Evolutionary conservation across 1,140 invertebrate genomes (phyloP).

Genomic region (Micrasema minimum): DNA sequence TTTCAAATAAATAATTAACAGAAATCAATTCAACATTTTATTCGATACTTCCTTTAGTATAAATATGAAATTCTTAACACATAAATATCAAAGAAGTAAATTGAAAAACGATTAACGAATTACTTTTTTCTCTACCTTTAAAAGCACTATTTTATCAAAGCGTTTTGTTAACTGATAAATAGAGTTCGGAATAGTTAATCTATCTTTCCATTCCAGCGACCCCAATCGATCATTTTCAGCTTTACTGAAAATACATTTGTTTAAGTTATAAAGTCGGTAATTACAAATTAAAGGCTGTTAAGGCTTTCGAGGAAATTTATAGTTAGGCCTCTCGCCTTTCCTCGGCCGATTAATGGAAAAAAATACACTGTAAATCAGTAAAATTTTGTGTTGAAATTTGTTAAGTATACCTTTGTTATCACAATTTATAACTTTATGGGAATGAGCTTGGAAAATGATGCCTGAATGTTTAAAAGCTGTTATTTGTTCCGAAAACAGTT

Average conservation of each 20-base stretch:
- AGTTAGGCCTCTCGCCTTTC: neutral
- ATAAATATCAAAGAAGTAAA: no score
- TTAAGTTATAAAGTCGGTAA: slow-evolving; percentile 22
- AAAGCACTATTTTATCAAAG: neutral
- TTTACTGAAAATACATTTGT: slow-evolving; percentile 16
- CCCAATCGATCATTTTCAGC: slow-evolving; percentile 9
- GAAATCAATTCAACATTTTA: no score
- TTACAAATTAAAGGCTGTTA: slow-evolving; percentile 29
- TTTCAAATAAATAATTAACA: no score
- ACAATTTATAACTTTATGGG: no score
- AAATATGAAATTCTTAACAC: no score
- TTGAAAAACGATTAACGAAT: no score
- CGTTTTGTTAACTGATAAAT: neutral
- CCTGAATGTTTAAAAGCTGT: no score
- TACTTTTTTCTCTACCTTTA: neutral
- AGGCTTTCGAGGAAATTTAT: slow-evolving; percentile 12
- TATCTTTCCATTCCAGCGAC: neutral
- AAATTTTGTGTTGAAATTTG: slow-evolving; percentile 14
- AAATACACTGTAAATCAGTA: slow-evolving; percentile 22
- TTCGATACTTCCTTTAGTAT: no score
- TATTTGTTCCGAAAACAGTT: no score
- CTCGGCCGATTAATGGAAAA: slow-evolving; percentile 3
- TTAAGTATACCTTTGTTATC: no score
- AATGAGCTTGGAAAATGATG: no score
- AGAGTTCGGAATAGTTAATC: neutral